Base-by-base conservation (phyloP, 2,113 vertebrate genomes). In the Willisornis vidua region DNA sequence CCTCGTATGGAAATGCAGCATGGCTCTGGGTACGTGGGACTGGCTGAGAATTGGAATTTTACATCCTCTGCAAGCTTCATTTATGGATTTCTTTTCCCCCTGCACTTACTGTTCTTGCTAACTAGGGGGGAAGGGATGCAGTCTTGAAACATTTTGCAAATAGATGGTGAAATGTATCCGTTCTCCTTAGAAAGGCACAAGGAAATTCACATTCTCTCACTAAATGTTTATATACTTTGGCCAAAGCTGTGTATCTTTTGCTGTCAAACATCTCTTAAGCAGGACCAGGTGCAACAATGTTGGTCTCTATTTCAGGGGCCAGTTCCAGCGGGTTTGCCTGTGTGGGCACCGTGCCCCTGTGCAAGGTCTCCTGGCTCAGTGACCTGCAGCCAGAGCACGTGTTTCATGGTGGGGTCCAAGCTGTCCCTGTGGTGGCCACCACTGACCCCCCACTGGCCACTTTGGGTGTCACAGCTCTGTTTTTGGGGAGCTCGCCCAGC, bases 1-100 rank as follows among this genome's bases (percentile, higher is more conserved):
- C 9, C 48, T 39, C 1, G 0, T 26, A 0, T 0, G 29, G 74
- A 82, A 52, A 6, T 5, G 15, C 48, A 14, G 39, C 3, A 0
- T 6, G 65, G 58, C 52, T 43, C 66, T 43, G 67, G 48, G 19
- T 63, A 7, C 52, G 48, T 4, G 43, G 4, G 39, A 3, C 29
- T 46, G 71, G 13, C 39, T 59, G 6, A 5, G 55, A 61, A 46
- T 0, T 1, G 28, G 54, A 41, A 33, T 37, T 85, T 87, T 49
- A 17, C 26, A 17, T 62, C 73, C 45, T n/a, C 41, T 45, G 17
- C 11, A 4, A 81, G 45, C 58, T 61, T 25, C 2, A 5, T 39
- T 52, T 22, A 12, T 76, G 7, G 19, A 20, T 41, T 52, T 37
- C 7, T 1, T 37, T 9, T 1, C 2, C 1, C 7, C 23, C 26